Conservation (phyloP, 1,140 invertebrate species). For the Drosophila chauvacae region DNA sequence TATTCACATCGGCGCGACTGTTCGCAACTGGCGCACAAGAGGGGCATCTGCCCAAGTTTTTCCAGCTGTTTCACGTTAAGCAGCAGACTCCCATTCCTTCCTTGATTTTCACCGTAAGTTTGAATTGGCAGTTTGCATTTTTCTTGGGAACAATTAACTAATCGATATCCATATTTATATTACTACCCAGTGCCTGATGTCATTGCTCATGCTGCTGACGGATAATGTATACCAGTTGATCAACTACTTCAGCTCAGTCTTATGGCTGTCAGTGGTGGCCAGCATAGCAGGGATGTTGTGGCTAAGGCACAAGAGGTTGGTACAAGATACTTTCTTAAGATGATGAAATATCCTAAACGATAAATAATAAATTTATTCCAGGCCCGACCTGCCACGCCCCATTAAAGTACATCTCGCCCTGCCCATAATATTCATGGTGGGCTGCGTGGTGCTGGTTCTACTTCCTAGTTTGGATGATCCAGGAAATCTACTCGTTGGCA, state of each 20-base stretch:
- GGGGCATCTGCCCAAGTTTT: constrained; percentile 92
- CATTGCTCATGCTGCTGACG: constrained; percentile 89
- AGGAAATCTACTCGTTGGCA: constrained; percentile 92
- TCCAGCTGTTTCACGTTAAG: constrained; percentile 91
- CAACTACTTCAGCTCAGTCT: constrained; percentile 91
- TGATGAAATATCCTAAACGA: background rate
- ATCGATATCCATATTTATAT: constrained; percentile 55
- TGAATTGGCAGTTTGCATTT: background rate
- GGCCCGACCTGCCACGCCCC: constrained; percentile 91
- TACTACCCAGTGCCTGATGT: constrained; percentile 87
- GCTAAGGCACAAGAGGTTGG: constrained; percentile 87
- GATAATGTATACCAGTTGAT: constrained; percentile 90
- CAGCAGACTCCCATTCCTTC: constrained; percentile 93
- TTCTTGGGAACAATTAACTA: background rate
- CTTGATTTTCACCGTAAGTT: constrained; percentile 90
- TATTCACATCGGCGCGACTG: constrained; percentile 94
- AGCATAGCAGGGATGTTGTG: constrained; percentile 92
- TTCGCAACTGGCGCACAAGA: constrained; percentile 92
- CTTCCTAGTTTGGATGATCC: constrained; percentile 92
- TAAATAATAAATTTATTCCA: constrained; percentile 21
- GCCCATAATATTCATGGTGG: constrained; percentile 93
- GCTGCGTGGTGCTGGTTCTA: constrained; percentile 93
- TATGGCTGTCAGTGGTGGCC: constrained; percentile 91
- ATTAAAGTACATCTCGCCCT: constrained; percentile 92
- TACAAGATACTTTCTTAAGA: background rate